Conservation (phyloP, 2,797 vertebrate species). For the Gymnodraco acuticeps region DNA sequence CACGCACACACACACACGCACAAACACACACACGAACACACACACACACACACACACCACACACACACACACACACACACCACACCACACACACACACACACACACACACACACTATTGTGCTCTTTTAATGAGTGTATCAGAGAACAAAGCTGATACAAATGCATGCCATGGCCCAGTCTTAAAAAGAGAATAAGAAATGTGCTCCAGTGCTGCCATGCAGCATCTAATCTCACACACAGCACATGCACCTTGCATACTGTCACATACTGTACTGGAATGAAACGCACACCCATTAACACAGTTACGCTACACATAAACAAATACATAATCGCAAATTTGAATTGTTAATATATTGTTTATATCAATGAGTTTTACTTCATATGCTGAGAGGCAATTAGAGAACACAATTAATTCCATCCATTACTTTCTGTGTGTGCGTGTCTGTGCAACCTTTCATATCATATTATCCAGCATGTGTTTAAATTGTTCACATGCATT, state of each 20-base stretch:
- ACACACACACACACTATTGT: conserved; percentile 31
- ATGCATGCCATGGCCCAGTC: conserved; percentile 70
- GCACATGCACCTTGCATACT: conserved; percentile 42
- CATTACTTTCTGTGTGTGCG: not conserved
- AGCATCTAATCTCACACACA: conserved; percentile 68
- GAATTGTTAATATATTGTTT: conserved; percentile 1
- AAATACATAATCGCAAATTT: conserved; percentile 24
- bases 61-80: conserved; percentile 6
- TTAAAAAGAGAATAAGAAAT: conserved; percentile 84
- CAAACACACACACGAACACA: not conserved
- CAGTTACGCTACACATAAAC: conserved; percentile 8
- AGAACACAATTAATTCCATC: conserved; percentile 5
- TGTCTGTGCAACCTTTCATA: not conserved
- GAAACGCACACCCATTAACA: conserved; percentile 14
- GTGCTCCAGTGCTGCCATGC: conserved; percentile 64
- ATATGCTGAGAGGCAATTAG: not conserved
- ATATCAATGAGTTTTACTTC: not conserved
- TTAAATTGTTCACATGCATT: not conserved
- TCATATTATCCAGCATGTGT: not conserved
- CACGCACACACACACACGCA: conserved; percentile 35
- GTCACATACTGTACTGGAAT: conserved; percentile 45
- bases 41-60: conserved; percentile 16
- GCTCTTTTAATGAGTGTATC: conserved; percentile 79
- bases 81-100: conserved; percentile 28
- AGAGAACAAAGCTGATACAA: conserved; percentile 82